These are phyloP conservation scores for Lampris megalopsis DNA, from an alignment of 2,113 vertebrate genomes.

Conservation along the genomic window DNA sequence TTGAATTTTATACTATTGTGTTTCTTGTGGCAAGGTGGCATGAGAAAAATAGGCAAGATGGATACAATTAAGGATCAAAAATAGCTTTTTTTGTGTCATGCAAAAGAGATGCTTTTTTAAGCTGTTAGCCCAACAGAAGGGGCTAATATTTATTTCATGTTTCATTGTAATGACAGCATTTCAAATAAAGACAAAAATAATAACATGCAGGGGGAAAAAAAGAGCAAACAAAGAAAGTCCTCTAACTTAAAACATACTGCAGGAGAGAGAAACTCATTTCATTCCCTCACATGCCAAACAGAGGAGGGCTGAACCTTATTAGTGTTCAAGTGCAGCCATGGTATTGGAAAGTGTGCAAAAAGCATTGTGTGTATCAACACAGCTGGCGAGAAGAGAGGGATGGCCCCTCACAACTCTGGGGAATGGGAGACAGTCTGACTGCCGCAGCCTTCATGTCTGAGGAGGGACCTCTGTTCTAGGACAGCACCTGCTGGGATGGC, in stretches of 20 bases:
- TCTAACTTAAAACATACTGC: conserved; percentile 4
- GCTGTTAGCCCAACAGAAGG: too few relatives aligned
- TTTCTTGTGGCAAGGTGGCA: conserved; percentile 49
- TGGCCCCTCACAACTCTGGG: conserved; percentile 3
- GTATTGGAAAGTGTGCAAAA: conserved; percentile 64
- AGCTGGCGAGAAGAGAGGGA: conserved; percentile 24
- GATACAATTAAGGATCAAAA: conserved; percentile 8
- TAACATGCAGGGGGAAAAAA: too few relatives aligned
- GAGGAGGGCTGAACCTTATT: conserved; percentile 49
- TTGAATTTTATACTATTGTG: conserved; percentile 42
- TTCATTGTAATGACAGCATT: too few relatives aligned
- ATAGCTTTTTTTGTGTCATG: too few relatives aligned
- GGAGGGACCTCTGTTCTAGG: conserved; percentile 32
- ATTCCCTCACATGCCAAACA: conserved; percentile 28
- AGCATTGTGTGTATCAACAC: conserved; percentile 44
- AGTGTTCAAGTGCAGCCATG: conserved; percentile 36
- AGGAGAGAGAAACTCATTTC: conserved; percentile 11
- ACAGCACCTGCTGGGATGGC: background rate
- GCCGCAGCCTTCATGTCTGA: conserved; percentile 40
- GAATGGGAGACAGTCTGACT: conserved; percentile 19
- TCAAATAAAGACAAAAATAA: too few relatives aligned
- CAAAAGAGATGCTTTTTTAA: too few relatives aligned
- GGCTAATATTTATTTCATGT: too few relatives aligned
- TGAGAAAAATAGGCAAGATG: conserved; percentile 44
- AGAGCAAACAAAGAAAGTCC: too few relatives aligned